Percentiles rank a stretch among this genome's conserved stretches.
phyloP scores from a whole-genome alignment of 2,113 vertebrate species.

The Sterrhoptilus dennistouni region DNA sequence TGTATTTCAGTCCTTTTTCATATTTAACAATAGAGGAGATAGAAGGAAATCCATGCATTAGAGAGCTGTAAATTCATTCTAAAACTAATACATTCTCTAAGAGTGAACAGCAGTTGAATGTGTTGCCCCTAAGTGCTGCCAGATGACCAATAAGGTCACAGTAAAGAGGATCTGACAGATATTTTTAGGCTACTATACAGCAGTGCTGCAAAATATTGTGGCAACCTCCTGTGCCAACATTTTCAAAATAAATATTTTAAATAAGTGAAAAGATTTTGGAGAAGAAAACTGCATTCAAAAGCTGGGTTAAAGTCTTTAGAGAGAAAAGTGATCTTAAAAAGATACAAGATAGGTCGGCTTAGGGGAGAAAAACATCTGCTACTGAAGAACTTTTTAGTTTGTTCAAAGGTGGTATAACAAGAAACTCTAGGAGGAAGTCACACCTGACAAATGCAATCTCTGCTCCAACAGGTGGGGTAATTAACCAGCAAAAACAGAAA shows the following conservation, averaged over 20 bases:
- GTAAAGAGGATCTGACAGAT: not conserved
- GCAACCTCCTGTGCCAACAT: not conserved
- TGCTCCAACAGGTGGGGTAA: not conserved
- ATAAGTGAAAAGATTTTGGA: not conserved
- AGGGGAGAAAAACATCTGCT: not conserved
- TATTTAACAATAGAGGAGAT: not conserved
- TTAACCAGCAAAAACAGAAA: not conserved
- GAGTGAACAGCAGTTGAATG: not conserved
- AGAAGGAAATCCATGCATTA: not conserved
- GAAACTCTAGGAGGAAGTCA: not conserved
- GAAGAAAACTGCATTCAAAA: not conserved
- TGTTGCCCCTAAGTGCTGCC: not conserved
- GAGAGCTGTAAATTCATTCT: not conserved
- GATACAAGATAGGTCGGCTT: not conserved
- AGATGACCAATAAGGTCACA: not conserved
- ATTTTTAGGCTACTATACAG: not conserved
- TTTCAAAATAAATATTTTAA: not conserved
- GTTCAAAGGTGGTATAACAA: not conserved
- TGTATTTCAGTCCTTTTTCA: not conserved
- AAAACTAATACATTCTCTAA: not conserved
- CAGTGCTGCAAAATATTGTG: not conserved
- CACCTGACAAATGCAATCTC: not conserved
- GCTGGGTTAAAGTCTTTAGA: not conserved
- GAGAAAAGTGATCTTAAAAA: not conserved
- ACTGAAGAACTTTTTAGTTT: not conserved